phyloP scores from a whole-genome alignment of 2,113 vertebrate species.

The Solea solea region DNA sequence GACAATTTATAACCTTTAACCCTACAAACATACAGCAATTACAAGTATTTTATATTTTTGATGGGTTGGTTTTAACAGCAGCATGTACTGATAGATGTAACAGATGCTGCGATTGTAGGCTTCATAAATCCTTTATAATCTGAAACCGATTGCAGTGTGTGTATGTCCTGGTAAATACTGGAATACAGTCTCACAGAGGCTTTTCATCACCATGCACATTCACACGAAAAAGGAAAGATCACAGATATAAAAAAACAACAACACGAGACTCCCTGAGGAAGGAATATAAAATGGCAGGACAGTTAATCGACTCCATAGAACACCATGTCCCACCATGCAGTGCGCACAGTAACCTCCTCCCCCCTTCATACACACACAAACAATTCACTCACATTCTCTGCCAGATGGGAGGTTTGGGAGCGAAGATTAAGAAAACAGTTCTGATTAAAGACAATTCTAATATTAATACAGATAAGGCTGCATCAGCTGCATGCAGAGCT shows the following conservation, averaged over 20 bases:
- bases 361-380: constrained; percentile 53
- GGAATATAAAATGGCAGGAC: constrained; percentile 76
- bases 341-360: constrained; percentile 34
- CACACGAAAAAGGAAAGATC: constrained; percentile 1
- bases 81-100: constrained; percentile 35
- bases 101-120: constrained; percentile 54
- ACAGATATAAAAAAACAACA: neutral
- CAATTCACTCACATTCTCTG: constrained; percentile 60
- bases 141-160: constrained; percentile 52
- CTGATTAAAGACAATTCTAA: constrained; percentile 64
- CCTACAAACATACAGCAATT: neutral
- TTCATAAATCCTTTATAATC: constrained; percentile 74
- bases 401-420: constrained; percentile 68
- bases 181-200: neutral
- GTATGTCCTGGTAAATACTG: constrained; percentile 50
- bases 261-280: neutral
- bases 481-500: constrained; percentile 4
- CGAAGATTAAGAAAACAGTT: constrained; percentile 64
- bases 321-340: constrained; percentile 77
- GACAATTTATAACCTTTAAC: neutral
- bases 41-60: constrained; percentile 18
- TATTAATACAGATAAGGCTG: constrained; percentile 52
- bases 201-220: constrained; percentile 6
- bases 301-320: constrained; percentile 43
- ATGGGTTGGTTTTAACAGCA: neutral